Conservation (phyloP, 2,888 invertebrate species). For the Eulithis prunata region DNA sequence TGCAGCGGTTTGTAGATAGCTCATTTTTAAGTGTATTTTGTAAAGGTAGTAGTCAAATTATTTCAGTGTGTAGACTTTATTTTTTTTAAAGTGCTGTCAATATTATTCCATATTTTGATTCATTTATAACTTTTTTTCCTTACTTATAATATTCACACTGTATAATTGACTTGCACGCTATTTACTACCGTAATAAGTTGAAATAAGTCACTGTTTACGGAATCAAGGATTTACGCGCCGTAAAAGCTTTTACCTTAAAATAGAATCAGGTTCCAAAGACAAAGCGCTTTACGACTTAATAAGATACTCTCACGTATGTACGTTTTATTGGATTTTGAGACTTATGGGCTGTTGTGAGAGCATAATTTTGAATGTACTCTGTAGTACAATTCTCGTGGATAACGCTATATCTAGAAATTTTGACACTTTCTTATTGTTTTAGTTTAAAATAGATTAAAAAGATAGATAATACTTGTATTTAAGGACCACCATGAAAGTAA, state of each 20-base stretch:
- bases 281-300: slow-evolving; percentile 21
- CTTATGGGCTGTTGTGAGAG: neutral
- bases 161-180: neutral
- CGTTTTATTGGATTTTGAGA: neutral
- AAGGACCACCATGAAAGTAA: too few relatives aligned
- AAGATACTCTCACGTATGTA: slow-evolving; percentile 9
- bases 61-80: too few relatives aligned
- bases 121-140: too few relatives aligned
- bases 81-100: too few relatives aligned
- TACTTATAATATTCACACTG: too few relatives aligned
- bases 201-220: neutral
- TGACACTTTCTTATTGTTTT: neutral
- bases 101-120: too few relatives aligned
- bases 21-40: too few relatives aligned
- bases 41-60: too few relatives aligned
- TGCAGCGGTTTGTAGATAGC: too few relatives aligned
- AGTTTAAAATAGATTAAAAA: neutral
- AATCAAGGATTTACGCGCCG: slow-evolving; percentile 9
- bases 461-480: too few relatives aligned
- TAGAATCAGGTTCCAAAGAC: slow-evolving; percentile 21
- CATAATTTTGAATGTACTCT: neutral
- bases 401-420: neutral
- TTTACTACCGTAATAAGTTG: neutral
- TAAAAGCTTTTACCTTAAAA: slow-evolving; percentile 20
- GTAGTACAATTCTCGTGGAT: neutral